Evolutionary conservation across 2,888 invertebrate genomes (phyloP).

Genomic region (Cerceris ruficornis): DNA sequence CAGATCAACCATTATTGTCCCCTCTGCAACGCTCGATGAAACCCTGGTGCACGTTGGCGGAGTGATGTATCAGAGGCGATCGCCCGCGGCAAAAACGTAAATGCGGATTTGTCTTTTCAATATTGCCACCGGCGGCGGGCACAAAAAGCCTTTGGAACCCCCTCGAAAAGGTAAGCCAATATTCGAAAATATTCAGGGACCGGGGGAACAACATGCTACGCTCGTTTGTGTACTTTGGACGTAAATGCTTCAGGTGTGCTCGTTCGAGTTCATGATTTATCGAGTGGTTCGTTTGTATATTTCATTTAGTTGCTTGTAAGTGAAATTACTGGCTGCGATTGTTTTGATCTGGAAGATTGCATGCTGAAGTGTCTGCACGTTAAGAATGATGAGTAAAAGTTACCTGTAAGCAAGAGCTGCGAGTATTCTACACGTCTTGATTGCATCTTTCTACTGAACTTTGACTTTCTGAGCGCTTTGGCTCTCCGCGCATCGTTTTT

Average conservation of each 20-base stretch:
- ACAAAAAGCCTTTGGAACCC: not conserved
- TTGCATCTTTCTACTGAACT: too few species aligned
- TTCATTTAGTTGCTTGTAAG: too few species aligned
- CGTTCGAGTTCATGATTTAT: conserved; percentile 12
- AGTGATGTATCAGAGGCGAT: conserved; percentile 55
- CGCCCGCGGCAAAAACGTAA: conserved; percentile 28
- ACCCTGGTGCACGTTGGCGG: conserved; percentile 26
- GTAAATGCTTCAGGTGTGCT: conserved; percentile 16
- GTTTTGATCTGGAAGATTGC: too few species aligned
- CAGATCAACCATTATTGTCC: conserved; percentile 63
- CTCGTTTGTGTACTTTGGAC: not conserved
- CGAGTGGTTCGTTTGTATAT: too few species aligned
- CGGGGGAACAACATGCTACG: not conserved
- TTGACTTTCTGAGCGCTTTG: too few species aligned
- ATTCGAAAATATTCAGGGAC: not conserved
- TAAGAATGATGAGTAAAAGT: too few species aligned
- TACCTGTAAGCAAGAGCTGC: too few species aligned
- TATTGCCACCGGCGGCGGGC: not conserved
- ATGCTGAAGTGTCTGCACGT: too few species aligned
- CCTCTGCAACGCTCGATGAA: conserved; percentile 43
- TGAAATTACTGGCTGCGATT: too few species aligned
- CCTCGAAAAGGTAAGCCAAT: not conserved
- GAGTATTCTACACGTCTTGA: too few species aligned
- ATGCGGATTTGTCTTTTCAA: conserved; percentile 41
- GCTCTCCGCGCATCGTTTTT: too few species aligned